phyloP scores from a whole-genome alignment of 2,888 invertebrate species.

The Pilophorus perplexus region DNA sequence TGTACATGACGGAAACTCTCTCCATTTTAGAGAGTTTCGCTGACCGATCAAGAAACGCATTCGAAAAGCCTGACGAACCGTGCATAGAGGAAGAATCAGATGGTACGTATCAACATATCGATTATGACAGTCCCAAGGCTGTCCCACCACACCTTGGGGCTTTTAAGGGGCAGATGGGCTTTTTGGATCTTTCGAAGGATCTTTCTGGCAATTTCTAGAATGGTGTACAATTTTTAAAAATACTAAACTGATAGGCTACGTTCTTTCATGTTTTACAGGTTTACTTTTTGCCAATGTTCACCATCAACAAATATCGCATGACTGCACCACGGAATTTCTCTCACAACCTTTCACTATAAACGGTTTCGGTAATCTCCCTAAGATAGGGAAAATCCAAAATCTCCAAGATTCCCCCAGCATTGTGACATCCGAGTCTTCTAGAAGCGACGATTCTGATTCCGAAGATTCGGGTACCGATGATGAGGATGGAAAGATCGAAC shows the following conservation, averaged over 20 bases:
- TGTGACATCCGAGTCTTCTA: no score
- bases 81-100: slow-evolving; percentile 9
- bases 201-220: no score
- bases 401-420: no score
- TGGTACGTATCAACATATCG: neutral
- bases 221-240: no score
- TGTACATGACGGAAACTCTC: slow-evolving; percentile 16
- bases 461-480: neutral
- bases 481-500: neutral
- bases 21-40: slow-evolving; percentile 8
- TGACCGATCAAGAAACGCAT: neutral
- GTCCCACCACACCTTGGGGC: no score
- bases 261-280: neutral
- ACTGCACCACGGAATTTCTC: neutral
- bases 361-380: slow-evolving; percentile 1
- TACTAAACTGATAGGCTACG: no score
- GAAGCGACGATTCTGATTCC: neutral
- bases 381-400: neutral
- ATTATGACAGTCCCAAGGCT: no score
- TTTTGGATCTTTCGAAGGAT: no score
- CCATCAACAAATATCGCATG: no score
- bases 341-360: slow-evolving; percentile 21
- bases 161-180: no score
- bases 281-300: slow-evolving; percentile 4
- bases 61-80: neutral